Evolutionary conservation across 2,797 vertebrate species (phyloP).

Genomic region (Nannoperca australis): DNA sequence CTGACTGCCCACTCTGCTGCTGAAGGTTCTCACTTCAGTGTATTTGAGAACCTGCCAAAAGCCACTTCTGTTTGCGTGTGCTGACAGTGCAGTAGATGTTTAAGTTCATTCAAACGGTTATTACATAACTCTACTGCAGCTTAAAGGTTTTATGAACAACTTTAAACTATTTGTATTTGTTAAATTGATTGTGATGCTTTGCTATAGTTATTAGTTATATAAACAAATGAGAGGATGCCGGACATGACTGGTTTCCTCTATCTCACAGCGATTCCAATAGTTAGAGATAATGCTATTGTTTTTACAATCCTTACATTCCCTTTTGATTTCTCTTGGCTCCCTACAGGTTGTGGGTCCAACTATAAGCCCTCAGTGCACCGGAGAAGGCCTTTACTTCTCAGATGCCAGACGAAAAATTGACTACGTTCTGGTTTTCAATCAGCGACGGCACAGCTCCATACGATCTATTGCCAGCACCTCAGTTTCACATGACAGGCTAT

Average conservation of each 20-base stretch:
- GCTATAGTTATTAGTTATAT: neutral
- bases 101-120: constrained; percentile 71
- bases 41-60: constrained; percentile 80
- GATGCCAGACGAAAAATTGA: constrained; percentile 94
- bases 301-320: neutral
- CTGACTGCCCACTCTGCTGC: constrained; percentile 79
- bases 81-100: constrained; percentile 69
- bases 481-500: constrained; percentile 71
- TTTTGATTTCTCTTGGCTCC: neutral
- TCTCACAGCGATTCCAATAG: neutral
- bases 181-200: neutral
- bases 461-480: constrained; percentile 38
- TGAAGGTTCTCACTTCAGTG: constrained; percentile 77
- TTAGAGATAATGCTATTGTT: neutral
- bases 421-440: constrained; percentile 94
- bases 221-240: neutral
- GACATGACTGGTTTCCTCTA: neutral
- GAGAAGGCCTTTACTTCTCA: constrained; percentile 87
- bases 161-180: constrained; percentile 20
- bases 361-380: constrained; percentile 54
- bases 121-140: constrained; percentile 63
- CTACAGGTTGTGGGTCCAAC: constrained; percentile 84
- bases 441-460: constrained; percentile 81
- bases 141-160: constrained; percentile 35
- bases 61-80: constrained; percentile 71